These are phyloP conservation scores for Cancer borealis DNA, from an alignment of 2,888 invertebrate species.

Conservation along the genomic window DNA sequence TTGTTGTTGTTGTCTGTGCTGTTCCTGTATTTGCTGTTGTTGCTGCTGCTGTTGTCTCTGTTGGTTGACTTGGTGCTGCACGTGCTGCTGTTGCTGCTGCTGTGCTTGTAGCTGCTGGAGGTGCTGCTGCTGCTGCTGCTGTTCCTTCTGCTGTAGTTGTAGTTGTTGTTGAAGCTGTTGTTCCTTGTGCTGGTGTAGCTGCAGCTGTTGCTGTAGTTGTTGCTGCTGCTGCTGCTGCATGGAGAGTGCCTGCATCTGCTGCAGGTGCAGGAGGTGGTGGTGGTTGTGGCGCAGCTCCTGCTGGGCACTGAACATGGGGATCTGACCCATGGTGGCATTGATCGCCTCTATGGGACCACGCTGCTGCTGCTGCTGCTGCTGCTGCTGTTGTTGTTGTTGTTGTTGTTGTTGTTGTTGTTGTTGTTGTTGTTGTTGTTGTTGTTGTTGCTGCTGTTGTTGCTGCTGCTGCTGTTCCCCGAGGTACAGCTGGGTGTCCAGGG, in stretches of 20 bases:
- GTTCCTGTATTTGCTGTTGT: constrained; percentile 64
- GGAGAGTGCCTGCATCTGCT: constrained; percentile 68
- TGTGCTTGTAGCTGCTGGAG: constrained; percentile 60
- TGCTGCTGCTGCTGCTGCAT: constrained; percentile 63
- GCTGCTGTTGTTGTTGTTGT: constrained; percentile 61
- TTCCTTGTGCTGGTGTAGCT: constrained; percentile 71
- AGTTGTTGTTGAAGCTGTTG: constrained; percentile 47
- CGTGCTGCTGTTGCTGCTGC: constrained; percentile 67
- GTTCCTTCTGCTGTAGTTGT: constrained; percentile 52
- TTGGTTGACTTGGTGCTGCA: constrained; percentile 58
- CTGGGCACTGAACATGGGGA: constrained; percentile 72
- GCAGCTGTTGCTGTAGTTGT: constrained; percentile 77
- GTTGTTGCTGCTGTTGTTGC: constrained; percentile 64
- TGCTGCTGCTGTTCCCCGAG: constrained; percentile 68
- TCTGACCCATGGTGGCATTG: constrained; percentile 71
- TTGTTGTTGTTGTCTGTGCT: constrained; percentile 62
- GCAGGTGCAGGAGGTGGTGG: constrained; percentile 69
- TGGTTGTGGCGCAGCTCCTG: constrained; percentile 67
- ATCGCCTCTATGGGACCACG: constrained; percentile 72
- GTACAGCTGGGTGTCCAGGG: constrained; percentile 67
- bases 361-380: constrained; percentile 51
- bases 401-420: constrained; percentile 42
- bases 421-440: constrained; percentile 60
- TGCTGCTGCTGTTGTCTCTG: constrained; percentile 60
- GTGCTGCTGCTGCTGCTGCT: constrained; percentile 68